Base-by-base conservation (phyloP, 2,888 invertebrate species). In the Tetranychus truncatus region DNA sequence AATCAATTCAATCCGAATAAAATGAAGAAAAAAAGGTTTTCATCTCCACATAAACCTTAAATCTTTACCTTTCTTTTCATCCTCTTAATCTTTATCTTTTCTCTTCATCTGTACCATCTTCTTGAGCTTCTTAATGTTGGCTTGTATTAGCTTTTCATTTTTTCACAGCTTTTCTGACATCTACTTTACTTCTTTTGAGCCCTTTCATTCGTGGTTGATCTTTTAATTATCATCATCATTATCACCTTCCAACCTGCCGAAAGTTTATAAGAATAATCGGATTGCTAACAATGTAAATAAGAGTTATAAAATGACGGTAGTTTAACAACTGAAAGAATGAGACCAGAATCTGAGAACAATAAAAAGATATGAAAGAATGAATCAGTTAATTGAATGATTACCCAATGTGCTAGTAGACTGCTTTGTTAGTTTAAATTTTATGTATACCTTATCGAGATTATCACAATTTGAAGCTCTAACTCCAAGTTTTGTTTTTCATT, bases 181-280 rank as follows among this genome's bases (percentile, higher is more conserved):
- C 34, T 34, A 34, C 34, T 34, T 34, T 34, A 34, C 34, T 55
- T 15, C 55, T 15, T 55, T 7, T 1, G 9, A 55, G 15, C 55
- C 15, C 15, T 55, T 55, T 55, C 11, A 15, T 55, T 55, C 55
- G 2, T 55, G 9, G 9, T 55, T 55, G 55, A 55, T 55, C 55
- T 55, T 55, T 55, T 55, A 55, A 55, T 55, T 55, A 55, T 45
- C n/a, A 9, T 71, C 66, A 34, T 74, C 74, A 74, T 66, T 21
- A 44, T 34, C 66, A 71, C 44, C 66, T 11, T 8, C 67, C n/a
- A 74, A n/a, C 34, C 8, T 66, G 66, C 21, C 74, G 71, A 74
- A 46, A 44, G 6, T 6, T 18, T 11, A 72, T 45, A 11, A 18
- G 55, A 2, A 55, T 55, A 55, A 55, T 55, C 15, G 55, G 11